Conservation (phyloP, 2,113 vertebrate genomes). For the Siphamia tubifer region DNA sequence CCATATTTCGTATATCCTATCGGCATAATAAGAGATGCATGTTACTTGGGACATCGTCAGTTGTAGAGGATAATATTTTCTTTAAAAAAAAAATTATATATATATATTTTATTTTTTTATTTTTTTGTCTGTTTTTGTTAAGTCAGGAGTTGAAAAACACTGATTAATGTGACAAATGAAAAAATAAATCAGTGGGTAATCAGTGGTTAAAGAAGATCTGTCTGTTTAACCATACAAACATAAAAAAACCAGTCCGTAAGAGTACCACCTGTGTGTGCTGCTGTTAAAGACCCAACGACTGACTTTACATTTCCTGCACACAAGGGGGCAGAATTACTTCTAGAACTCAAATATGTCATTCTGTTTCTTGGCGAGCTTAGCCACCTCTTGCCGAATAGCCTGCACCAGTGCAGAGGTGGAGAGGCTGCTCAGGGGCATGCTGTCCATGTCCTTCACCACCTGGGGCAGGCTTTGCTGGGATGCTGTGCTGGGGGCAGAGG, state of each 20-base stretch:
- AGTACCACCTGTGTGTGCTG: constrained; percentile 24
- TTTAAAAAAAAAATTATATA: constrained; percentile 37
- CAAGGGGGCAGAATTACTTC: constrained; percentile 69
- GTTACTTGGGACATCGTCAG: constrained; percentile 54
- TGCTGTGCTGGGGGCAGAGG: constrained; percentile 74
- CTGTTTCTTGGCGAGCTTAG: constrained; percentile 97
- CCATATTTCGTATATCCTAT: constrained; percentile 36
- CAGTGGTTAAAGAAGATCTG: constrained; percentile 46
- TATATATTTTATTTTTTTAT: no score
- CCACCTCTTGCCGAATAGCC: constrained; percentile 96
- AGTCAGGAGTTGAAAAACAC: constrained; percentile 46
- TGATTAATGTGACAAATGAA: constrained; percentile 35
- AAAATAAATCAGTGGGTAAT: constrained; percentile 34
- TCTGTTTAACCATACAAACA: constrained; percentile 67
- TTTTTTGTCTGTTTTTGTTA: constrained; percentile 18
- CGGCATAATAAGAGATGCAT: constrained; percentile 53
- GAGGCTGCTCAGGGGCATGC: constrained; percentile 88
- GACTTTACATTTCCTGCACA: constrained; percentile 24
- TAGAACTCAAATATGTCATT: constrained; percentile 98
- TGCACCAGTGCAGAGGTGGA: constrained; percentile 95
- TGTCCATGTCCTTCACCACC: constrained; percentile 78
- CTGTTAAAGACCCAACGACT: constrained; percentile 4
- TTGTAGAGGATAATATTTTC: constrained; percentile 30
- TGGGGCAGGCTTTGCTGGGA: constrained; percentile 90
- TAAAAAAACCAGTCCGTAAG: constrained; percentile 65